phyloP scores from a whole-genome alignment of 2,113 vertebrate species.

The Todiramphus chloris region DNA sequence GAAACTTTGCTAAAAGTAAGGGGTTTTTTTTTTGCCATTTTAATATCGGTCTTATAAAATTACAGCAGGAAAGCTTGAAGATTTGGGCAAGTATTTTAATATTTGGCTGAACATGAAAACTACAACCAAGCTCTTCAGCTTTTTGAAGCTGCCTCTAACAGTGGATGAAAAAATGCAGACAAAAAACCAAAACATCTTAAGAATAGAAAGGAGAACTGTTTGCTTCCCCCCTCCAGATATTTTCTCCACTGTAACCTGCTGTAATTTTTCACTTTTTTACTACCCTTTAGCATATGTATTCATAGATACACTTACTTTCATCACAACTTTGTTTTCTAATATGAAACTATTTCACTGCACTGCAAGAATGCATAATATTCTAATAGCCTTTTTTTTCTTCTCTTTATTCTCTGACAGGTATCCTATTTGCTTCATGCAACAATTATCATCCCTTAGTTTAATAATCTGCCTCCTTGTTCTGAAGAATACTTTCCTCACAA shows the following conservation, averaged over 20 bases:
- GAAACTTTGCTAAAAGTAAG: background rate
- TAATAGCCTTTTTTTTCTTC: background rate
- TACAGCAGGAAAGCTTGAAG: background rate
- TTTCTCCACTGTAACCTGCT: background rate
- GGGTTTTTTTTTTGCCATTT: background rate
- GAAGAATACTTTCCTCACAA: background rate
- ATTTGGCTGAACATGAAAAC: background rate
- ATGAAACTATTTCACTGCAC: background rate
- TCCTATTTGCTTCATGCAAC: background rate
- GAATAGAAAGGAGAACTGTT: background rate
- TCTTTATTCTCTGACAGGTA: background rate
- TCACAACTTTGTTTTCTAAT: background rate
- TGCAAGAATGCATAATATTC: background rate
- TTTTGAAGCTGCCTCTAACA: background rate
- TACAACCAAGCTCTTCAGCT: background rate
- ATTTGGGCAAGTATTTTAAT: background rate
- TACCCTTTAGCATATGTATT: background rate
- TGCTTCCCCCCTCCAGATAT: accelerated
- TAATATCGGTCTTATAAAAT: background rate
- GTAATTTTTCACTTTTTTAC: background rate
- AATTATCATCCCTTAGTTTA: background rate
- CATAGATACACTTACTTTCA: background rate
- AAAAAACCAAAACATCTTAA: background rate
- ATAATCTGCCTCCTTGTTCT: background rate
- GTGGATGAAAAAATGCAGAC: background rate